Conservation (phyloP, 1,140 invertebrate species). For the Caenorhabditis remanei region DNA sequence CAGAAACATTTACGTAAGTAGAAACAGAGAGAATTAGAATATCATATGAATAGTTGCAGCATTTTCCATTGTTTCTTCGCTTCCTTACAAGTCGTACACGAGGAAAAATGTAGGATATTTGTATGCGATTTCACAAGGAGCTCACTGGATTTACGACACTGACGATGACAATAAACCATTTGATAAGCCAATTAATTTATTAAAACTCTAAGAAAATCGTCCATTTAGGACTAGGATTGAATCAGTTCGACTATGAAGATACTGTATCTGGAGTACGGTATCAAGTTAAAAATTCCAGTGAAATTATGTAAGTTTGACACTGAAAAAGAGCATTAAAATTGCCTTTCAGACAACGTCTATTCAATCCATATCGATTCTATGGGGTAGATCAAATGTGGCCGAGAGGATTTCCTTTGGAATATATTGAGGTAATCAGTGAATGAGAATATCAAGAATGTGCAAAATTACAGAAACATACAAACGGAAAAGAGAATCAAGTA, state of each 20-base stretch:
- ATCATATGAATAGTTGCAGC: neutral
- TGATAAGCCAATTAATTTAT: slow-evolving; percentile 29
- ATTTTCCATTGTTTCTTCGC: neutral
- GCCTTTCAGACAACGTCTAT: slow-evolving; percentile 67
- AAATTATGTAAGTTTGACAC: neutral
- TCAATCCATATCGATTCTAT: slow-evolving; percentile 77
- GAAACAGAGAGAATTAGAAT: neutral
- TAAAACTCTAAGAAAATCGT: neutral
- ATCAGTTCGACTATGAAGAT: slow-evolving; percentile 55
- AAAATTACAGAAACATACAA: slow-evolving; percentile 30
- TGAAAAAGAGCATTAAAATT: neutral
- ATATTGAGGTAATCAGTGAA: slow-evolving; percentile 66
- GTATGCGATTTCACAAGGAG: slow-evolving; percentile 73
- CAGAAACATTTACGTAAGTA: slow-evolving; percentile 63
- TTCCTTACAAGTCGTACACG: slow-evolving; percentile 70
- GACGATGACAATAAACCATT: slow-evolving; percentile 78
- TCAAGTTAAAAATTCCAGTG: neutral
- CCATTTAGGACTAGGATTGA: slow-evolving; percentile 58
- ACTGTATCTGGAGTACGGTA: slow-evolving; percentile 48
- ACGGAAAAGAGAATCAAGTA: slow-evolving; percentile 11
- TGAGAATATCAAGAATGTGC: no score
- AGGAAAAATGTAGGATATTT: slow-evolving; percentile 72
- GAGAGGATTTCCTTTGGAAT: slow-evolving; percentile 74
- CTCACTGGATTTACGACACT: slow-evolving; percentile 78
- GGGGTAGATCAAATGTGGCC: slow-evolving; percentile 75